Evolutionary conservation across 1,140 invertebrate genomes (phyloP).

Genomic region (Papilio helenus): DNA sequence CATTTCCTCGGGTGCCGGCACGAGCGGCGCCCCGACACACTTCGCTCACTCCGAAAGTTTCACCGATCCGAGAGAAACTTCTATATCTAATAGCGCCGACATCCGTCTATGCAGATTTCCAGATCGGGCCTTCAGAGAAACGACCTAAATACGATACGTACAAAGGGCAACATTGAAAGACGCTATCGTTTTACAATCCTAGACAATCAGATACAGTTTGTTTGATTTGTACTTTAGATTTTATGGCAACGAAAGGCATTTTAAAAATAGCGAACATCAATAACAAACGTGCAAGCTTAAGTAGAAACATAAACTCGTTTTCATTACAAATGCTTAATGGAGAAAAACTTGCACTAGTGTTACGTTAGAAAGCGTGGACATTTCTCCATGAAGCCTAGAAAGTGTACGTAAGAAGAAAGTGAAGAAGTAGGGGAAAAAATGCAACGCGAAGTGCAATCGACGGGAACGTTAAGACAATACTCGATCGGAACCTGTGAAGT

Average conservation of each 20-base stretch:
- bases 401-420: constrained; percentile 82
- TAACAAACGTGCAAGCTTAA: constrained; percentile 46
- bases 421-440: constrained; percentile 78
- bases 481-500: constrained; percentile 62
- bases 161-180: constrained; percentile 56
- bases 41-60: constrained; percentile 79
- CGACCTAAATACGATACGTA: constrained; percentile 70
- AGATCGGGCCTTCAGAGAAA: constrained; percentile 73
- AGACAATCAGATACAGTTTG: constrained; percentile 13
- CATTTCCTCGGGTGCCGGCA: constrained; percentile 76
- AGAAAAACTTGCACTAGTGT: constrained; percentile 81
- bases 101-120: constrained; percentile 82
- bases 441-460: constrained; percentile 61
- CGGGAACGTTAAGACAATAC: constrained; percentile 70
- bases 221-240: neutral
- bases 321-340: constrained; percentile 70
- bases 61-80: constrained; percentile 77
- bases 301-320: constrained; percentile 73
- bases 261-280: constrained; percentile 26
- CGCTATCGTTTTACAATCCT: constrained; percentile 4
- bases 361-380: constrained; percentile 80
- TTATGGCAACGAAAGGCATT: neutral
- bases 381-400: constrained; percentile 81
- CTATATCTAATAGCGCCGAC: constrained; percentile 78
- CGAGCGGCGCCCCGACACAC: constrained; percentile 64